phyloP scores from a whole-genome alignment of 2,888 invertebrate genomes.

The Megaustenia siamemsis region DNA sequence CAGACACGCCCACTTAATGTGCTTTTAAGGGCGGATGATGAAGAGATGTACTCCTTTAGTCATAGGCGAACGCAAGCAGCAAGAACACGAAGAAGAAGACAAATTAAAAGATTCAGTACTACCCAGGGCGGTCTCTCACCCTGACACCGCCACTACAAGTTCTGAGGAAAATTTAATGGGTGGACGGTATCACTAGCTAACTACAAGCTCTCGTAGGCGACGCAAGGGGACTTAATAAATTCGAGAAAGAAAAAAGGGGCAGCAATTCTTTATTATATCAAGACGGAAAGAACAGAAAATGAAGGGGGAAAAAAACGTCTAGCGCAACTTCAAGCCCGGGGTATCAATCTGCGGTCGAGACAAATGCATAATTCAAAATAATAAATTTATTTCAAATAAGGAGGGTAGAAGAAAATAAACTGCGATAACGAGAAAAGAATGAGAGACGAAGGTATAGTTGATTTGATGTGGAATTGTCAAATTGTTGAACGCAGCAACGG shows the following conservation, averaged over 20 bases:
- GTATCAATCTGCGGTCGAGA: background rate
- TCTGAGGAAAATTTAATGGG: background rate
- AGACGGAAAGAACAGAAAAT: background rate
- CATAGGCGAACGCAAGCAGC: background rate
- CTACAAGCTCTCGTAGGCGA: background rate
- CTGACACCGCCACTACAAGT: no score
- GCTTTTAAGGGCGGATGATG: no score
- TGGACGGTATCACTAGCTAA: background rate
- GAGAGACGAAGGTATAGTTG: background rate
- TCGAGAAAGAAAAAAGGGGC: background rate
- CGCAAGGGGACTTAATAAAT: background rate
- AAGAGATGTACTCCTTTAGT: no score
- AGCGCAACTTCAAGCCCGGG: background rate
- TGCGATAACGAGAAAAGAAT: background rate
- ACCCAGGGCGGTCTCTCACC: background rate
- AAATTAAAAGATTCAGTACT: background rate
- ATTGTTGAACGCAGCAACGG: background rate
- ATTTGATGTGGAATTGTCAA: background rate
- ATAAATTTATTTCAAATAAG: slow-evolving; percentile 21
- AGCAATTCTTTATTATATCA: background rate
- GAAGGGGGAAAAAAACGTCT: background rate
- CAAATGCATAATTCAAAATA: slow-evolving; percentile 39
- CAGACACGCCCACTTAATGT: no score
- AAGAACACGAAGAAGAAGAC: background rate
- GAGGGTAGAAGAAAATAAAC: background rate